Percentiles rank a stretch among this genome's conserved stretches.
phyloP scores from a whole-genome alignment of 2,797 vertebrate species.

The Carcharodon carcharias region DNA sequence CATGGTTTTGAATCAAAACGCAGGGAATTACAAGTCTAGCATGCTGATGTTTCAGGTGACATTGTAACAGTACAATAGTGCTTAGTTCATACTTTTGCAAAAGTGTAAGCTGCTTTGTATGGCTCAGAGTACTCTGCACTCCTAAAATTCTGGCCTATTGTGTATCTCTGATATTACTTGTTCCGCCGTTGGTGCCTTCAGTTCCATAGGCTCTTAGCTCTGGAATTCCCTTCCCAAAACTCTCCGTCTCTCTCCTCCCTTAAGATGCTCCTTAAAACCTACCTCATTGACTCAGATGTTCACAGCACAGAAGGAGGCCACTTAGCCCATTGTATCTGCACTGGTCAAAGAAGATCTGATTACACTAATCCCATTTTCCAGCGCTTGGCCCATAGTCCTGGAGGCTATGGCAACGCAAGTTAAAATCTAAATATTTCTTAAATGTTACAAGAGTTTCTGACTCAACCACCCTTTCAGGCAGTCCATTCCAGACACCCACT shows the following conservation, averaged over 20 bases:
- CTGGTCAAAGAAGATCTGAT: too few relatives aligned
- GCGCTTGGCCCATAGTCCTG: too few relatives aligned
- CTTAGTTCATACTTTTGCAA: neutral
- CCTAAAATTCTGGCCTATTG: neutral
- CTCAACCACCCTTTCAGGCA: too few relatives aligned
- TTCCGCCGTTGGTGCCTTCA: neutral
- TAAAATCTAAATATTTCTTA: too few relatives aligned
- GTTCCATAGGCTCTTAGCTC: neutral
- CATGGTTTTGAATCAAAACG: too few relatives aligned
- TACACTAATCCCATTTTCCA: too few relatives aligned
- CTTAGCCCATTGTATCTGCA: too few relatives aligned
- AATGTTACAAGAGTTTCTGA: too few relatives aligned
- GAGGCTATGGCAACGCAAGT: too few relatives aligned
- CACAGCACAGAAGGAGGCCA: too few relatives aligned
- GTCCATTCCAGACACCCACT: too few relatives aligned
- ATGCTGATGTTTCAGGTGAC: neutral
- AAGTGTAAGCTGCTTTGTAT: neutral
- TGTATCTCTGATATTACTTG: neutral
- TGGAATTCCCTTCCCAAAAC: neutral
- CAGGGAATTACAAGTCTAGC: neutral
- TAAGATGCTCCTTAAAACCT: neutral
- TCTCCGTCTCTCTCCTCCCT: neutral
- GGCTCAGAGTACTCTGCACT: neutral
- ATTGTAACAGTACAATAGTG: neutral
- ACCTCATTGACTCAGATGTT: neutral